These are phyloP conservation scores for Caenorhabditis panamensis DNA, from an alignment of 2,888 invertebrate genomes.

Conservation along the genomic window DNA sequence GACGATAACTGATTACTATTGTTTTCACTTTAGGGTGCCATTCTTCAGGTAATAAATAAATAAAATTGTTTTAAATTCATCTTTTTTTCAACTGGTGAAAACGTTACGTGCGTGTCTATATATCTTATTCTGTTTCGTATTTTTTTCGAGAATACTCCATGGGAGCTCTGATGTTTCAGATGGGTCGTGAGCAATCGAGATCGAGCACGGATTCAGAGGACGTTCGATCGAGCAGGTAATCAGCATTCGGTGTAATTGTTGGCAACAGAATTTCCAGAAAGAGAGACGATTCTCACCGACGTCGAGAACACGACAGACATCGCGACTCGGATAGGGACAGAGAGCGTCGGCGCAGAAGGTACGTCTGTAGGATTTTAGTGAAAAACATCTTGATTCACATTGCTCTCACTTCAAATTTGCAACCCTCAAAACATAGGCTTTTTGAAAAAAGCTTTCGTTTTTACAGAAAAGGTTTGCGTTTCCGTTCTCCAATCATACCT, in stretches of 20 bases:
- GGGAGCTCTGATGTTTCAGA: no score
- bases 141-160: no score
- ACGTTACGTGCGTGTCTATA: not conserved
- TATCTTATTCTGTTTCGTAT: not conserved
- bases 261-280: conserved; percentile 20
- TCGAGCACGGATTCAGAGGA: conserved; percentile 55
- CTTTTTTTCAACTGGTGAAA: not conserved
- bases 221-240: conserved; percentile 34
- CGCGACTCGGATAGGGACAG: conserved; percentile 52
- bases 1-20: no score
- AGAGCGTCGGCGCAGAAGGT: conserved; percentile 53
- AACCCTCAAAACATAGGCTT: not conserved
- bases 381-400: not conserved
- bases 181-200: conserved; percentile 54
- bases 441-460: conserved; percentile 42
- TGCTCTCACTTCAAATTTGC: not conserved
- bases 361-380: not conserved
- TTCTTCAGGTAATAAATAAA: not conserved
- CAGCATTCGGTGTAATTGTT: not conserved
- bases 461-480: conserved; percentile 58
- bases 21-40: not conserved
- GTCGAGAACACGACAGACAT: conserved; percentile 35
- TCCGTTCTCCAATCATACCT: conserved; percentile 42
- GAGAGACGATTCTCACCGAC: conserved; percentile 28
- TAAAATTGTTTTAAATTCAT: not conserved